Evolutionary conservation across 2,888 invertebrate genomes (phyloP).

Genomic region (Metalampra italica): DNA sequence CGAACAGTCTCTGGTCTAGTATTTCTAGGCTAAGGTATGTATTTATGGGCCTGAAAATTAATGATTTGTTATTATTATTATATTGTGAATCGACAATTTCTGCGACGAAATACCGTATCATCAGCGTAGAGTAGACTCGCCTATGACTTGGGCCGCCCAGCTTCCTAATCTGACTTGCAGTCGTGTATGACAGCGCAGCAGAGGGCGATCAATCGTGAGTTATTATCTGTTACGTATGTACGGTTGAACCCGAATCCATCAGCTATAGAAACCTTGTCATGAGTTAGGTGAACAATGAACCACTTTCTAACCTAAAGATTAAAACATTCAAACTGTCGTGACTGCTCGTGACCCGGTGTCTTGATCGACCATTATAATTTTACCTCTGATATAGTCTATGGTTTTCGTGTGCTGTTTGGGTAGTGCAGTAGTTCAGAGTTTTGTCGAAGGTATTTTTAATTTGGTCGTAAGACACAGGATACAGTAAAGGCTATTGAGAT

Average conservation of each 20-base stretch:
- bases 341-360: slow-evolving; percentile 44
- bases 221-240: slow-evolving; percentile 45
- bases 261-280: slow-evolving; percentile 44
- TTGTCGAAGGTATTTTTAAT: slow-evolving; percentile 18
- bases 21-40: too few species aligned
- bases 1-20: too few species aligned
- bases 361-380: slow-evolving; percentile 23
- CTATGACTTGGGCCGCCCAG: slow-evolving; percentile 22
- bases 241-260: slow-evolving; percentile 48
- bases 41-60: too few species aligned
- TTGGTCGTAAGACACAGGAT: slow-evolving; percentile 14
- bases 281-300: slow-evolving; percentile 61
- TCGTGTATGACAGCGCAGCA: slow-evolving; percentile 38
- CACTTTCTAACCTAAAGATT: slow-evolving; percentile 59
- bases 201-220: slow-evolving; percentile 69
- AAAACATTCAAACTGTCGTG: slow-evolving; percentile 36
- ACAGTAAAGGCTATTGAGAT: slow-evolving; percentile 24
- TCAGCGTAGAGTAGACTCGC: too few species aligned
- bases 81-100: too few species aligned
- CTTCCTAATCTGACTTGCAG: slow-evolving; percentile 23
- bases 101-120: too few species aligned
- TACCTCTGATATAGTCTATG: slow-evolving; percentile 22
- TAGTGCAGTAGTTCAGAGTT: slow-evolving; percentile 18
- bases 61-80: too few species aligned
- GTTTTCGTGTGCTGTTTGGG: slow-evolving; percentile 6